A percentile compares a stretch with the other conserved stretches of the same genome.
These are phyloP conservation scores for Melitaea cinxia DNA, from an alignment of 1,140 invertebrate species.

Conservation along the genomic window DNA sequence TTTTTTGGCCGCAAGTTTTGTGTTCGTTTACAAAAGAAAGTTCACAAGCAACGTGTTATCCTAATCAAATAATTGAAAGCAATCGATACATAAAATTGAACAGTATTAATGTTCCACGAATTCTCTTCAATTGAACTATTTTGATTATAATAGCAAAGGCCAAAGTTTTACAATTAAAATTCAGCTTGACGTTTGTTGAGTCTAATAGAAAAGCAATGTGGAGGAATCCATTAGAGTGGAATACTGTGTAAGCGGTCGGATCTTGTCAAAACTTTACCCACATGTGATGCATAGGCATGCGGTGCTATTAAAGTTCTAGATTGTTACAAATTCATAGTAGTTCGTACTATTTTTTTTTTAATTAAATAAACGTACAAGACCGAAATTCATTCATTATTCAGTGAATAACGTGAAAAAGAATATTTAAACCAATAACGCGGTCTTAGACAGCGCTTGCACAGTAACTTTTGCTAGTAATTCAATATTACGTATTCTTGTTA, in stretches of 20 bases:
- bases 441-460: too few relatives aligned
- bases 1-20: too few relatives aligned
- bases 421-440: too few relatives aligned
- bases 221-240: slow-evolving; percentile 17
- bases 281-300: slow-evolving; percentile 3
- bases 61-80: too few relatives aligned
- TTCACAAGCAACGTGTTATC: too few relatives aligned
- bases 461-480: too few relatives aligned
- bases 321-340: not conserved
- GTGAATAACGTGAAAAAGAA: too few relatives aligned
- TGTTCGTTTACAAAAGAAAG: too few relatives aligned
- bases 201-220: slow-evolving; percentile 17
- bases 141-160: not conserved
- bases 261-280: slow-evolving; percentile 24
- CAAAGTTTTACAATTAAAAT: slow-evolving; percentile 4
- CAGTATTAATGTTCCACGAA: not conserved
- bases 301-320: not conserved
- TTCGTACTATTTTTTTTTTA: not conserved
- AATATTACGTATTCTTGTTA: too few relatives aligned
- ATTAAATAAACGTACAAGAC: not conserved
- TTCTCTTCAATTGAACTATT: not conserved
- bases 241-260: slow-evolving; percentile 16
- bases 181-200: slow-evolving; percentile 7
- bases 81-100: too few relatives aligned
- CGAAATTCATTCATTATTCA: too few relatives aligned